These are phyloP conservation scores for Leptinotarsa undecemlineata DNA, from an alignment of 1,140 invertebrate genomes.

Conservation along the genomic window DNA sequence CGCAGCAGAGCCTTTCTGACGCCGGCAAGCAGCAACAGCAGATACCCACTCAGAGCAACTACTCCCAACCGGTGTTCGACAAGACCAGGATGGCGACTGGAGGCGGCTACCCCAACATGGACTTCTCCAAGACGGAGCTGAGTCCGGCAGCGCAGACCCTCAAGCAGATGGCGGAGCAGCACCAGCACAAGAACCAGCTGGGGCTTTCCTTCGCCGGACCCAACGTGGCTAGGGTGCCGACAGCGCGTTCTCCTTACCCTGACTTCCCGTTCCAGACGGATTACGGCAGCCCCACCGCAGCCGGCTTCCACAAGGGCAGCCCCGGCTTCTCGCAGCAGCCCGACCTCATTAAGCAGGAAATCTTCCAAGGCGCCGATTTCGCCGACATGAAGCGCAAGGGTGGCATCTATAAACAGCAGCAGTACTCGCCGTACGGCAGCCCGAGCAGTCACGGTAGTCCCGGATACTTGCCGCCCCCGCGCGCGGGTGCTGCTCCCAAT, in stretches of 20 bases:
- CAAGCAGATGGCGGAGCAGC: slow-evolving; percentile 95
- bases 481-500: slow-evolving; percentile 52
- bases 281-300: slow-evolving; percentile 59
- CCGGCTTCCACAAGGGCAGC: slow-evolving; percentile 58
- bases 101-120: slow-evolving; percentile 55
- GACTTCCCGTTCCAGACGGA: slow-evolving; percentile 59
- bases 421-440: slow-evolving; percentile 71
- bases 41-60: slow-evolving; percentile 54
- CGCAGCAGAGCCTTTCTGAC: slow-evolving; percentile 37
- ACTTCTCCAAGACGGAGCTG: slow-evolving; percentile 68
- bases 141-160: slow-evolving; percentile 90
- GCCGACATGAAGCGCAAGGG: slow-evolving; percentile 59
- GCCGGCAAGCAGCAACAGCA: slow-evolving; percentile 40
- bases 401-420: slow-evolving; percentile 59
- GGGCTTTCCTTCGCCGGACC: slow-evolving; percentile 55
- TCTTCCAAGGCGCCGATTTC: slow-evolving; percentile 55
- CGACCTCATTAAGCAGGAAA: slow-evolving; percentile 56
- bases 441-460: slow-evolving; percentile 66
- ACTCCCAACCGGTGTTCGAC: slow-evolving; percentile 57
- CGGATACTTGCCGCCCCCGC: slow-evolving; percentile 61
- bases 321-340: slow-evolving; percentile 54
- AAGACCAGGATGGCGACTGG: slow-evolving; percentile 43
- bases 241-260: slow-evolving; percentile 59
- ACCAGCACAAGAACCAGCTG: slow-evolving; percentile 82
- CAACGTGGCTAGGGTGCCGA: slow-evolving; percentile 49